Evolutionary conservation across 2,888 invertebrate genomes (phyloP).

Genomic region (Caenorhabditis macrosperma): DNA sequence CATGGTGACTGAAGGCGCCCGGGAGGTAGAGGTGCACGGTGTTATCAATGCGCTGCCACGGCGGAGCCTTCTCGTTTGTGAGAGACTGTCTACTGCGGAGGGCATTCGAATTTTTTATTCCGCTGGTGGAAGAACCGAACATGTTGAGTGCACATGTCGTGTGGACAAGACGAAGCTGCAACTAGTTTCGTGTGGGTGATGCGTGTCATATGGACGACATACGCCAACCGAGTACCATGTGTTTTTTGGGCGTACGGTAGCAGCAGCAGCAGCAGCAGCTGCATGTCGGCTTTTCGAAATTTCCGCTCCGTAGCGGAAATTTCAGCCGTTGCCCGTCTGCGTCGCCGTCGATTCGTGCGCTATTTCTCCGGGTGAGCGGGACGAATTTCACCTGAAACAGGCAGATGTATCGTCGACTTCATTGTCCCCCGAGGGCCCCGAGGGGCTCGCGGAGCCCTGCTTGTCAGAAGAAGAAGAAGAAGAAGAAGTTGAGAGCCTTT

Average conservation of each 20-base stretch:
- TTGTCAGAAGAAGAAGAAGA: neutral
- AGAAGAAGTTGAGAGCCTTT: neutral
- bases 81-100: too few species aligned
- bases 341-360: too few species aligned
- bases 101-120: too few species aligned
- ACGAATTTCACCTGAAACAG: neutral
- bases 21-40: neutral
- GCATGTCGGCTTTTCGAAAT: neutral
- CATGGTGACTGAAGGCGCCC: neutral
- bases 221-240: slow-evolving; percentile 56
- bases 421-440: neutral
- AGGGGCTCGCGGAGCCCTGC: neutral
- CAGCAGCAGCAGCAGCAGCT: too few species aligned
- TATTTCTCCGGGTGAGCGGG: too few species aligned
- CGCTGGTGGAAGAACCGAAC: slow-evolving; percentile 1
- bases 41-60: too few species aligned
- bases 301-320: too few species aligned
- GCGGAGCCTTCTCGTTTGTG: too few species aligned
- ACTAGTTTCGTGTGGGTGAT: slow-evolving; percentile 34
- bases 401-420: too few species aligned
- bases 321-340: too few species aligned
- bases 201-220: slow-evolving; percentile 51
- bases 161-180: slow-evolving; percentile 26
- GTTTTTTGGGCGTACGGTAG: slow-evolving; percentile 35
- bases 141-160: slow-evolving; percentile 44